These are phyloP conservation scores for Montipora cactus DNA, from an alignment of 64 coral and sea anemone genomes.

Conservation along the genomic window DNA sequence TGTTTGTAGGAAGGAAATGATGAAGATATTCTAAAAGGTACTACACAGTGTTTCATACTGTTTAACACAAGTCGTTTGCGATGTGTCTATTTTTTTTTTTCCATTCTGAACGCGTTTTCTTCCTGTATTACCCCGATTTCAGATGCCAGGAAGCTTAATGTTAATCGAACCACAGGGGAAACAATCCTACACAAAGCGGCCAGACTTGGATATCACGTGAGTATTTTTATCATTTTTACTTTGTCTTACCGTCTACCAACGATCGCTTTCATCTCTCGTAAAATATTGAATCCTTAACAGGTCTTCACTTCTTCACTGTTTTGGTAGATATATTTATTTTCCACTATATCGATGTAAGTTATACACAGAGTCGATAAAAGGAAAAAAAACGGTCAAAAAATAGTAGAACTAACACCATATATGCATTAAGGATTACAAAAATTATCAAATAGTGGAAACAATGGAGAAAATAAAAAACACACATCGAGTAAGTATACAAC, in stretches of 20 bases:
- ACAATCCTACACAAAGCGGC: constrained; percentile 98
- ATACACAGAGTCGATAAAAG: too few relatives aligned
- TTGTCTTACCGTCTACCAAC: neutral
- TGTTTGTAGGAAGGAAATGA: neutral
- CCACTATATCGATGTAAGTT: too few relatives aligned
- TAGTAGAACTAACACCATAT: too few relatives aligned
- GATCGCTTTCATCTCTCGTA: neutral
- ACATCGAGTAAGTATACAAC: too few relatives aligned
- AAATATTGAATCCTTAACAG: too few relatives aligned
- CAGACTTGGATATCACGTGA: constrained; percentile 93
- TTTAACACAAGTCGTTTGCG: neutral
- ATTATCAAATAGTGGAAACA: too few relatives aligned
- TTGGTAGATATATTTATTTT: too few relatives aligned
- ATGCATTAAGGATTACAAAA: too few relatives aligned
- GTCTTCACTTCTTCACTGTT: too few relatives aligned
- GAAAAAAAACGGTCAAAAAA: too few relatives aligned
- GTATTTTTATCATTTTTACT: neutral
- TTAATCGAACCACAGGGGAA: constrained; percentile 97
- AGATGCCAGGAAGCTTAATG: constrained; percentile 82
- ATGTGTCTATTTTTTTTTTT: neutral
- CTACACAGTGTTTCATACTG: neutral
- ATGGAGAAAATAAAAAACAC: too few relatives aligned
- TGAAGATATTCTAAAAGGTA: constrained; percentile 35
- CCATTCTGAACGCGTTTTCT: neutral
- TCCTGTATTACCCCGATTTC: neutral